phyloP scores from a whole-genome alignment of 2,797 vertebrate species.

The Phrynocephalus forsythii region DNA sequence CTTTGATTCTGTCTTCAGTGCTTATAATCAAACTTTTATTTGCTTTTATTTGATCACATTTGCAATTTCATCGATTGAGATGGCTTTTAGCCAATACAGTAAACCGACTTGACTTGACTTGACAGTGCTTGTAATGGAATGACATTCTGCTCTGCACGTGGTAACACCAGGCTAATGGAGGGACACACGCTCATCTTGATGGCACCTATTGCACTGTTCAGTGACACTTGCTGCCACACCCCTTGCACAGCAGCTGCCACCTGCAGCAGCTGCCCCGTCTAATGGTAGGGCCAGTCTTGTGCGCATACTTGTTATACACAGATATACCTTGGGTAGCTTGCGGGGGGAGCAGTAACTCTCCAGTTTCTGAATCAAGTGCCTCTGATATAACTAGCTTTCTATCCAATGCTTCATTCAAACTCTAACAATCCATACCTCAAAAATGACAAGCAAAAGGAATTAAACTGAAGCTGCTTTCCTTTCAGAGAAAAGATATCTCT shows the following conservation, averaged over 20 bases:
- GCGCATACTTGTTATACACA: too few species aligned
- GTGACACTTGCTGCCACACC: not conserved
- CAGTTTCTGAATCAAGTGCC: not conserved
- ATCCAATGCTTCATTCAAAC: not conserved
- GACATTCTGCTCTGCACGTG: not conserved
- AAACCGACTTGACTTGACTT: too few species aligned
- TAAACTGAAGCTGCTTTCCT: not conserved
- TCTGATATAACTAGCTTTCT: not conserved
- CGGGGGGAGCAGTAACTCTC: not conserved
- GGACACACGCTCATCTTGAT: not conserved
- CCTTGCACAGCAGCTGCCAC: not conserved
- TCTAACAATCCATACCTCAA: not conserved
- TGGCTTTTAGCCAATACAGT: too few species aligned
- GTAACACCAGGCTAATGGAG: not conserved
- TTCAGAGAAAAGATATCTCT: not conserved
- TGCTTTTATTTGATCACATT: too few species aligned
- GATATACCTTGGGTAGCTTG: not conserved
- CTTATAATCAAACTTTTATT: not conserved
- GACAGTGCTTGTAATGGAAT: too few species aligned
- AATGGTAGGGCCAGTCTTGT: not conserved
- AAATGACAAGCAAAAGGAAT: conserved; percentile 11
- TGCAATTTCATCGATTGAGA: too few species aligned
- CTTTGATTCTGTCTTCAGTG: not conserved
- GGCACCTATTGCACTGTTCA: not conserved
- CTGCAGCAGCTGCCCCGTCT: not conserved